A percentile compares a stretch with the other conserved stretches of the same genome.
Conservation (phyloP, 2,113 vertebrate genomes). For the Sinosuthora webbiana region DNA sequence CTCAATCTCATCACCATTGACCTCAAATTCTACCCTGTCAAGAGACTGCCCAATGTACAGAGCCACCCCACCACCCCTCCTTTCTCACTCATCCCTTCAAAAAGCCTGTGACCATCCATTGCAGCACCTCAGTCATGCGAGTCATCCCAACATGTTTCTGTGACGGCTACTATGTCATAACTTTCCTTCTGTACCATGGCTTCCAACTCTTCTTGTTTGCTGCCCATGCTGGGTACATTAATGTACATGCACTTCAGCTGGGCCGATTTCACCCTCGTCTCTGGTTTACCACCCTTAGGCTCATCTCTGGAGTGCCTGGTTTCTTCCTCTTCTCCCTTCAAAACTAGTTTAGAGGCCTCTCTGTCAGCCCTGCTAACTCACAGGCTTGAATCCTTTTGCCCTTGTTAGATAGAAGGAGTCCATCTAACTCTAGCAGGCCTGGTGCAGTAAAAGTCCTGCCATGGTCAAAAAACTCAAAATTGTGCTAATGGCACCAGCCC, state of each 20-base stretch:
- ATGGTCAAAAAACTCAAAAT: background rate
- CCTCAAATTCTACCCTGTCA: background rate
- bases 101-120: background rate
- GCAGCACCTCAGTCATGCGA: accelerated
- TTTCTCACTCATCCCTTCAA: background rate
- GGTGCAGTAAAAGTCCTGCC: background rate
- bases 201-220: background rate
- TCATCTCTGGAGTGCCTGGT: background rate
- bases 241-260: no score
- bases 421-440: background rate
- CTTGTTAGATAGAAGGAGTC: background rate
- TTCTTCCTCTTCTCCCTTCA: background rate
- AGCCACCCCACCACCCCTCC: no score
- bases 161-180: background rate
- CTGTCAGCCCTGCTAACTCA: background rate
- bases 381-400: background rate
- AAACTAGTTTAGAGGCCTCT: background rate
- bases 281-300: background rate
- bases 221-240: no score
- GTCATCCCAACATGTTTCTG: background rate
- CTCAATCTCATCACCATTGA: background rate
- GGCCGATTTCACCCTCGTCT: background rate
- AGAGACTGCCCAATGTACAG: background rate
- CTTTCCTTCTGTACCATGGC: background rate
- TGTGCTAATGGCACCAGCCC: background rate